Evolutionary conservation across 2,888 invertebrate species (phyloP), one percentile per base, ranked within the genome.

Genomic region (Eupelmus urozonus): DNA sequence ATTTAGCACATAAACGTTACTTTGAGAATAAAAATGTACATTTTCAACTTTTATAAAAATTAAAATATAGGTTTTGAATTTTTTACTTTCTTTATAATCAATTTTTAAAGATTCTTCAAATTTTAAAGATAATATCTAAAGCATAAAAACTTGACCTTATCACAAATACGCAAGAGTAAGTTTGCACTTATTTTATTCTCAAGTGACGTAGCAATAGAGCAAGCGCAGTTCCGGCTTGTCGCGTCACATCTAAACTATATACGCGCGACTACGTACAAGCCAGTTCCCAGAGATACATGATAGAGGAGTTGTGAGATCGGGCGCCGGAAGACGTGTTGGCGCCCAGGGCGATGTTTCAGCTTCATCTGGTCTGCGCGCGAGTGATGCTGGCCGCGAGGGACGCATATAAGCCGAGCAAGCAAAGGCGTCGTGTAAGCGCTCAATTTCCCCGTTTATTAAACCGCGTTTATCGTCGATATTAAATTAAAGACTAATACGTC

Each of bases 151-250:
- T n/a, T n/a, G n/a, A n/a, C n/a, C n/a, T n/a, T n/a, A n/a, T n/a
- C n/a, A n/a, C n/a, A n/a, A n/a, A n/a, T n/a, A n/a, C n/a, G n/a
- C n/a, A n/a, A n/a, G n/a, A 29, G 59, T 3, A 18, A 29, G 29
- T 29, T 59, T 27, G 59, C n/a, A 59, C 29, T 59, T 27, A 29
- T 59, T 59, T 59, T 59, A 59, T 34, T 59, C 29, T 27, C 59
- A 59, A 34, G 16, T 11, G 45, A 2, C 45, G 45, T n/a, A 59
- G 34, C 3, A 34, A 9, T 3, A 34, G 34, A 9, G 9, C 34
- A 9, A 34, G 34, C 34, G 34, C 34, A 34, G 34, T 3, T 5
- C 5, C 34, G 34, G 5, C 3, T 34, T 9, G 9, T 29, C 59
- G 29, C 59, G 59, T 13, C n/a, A n/a, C n/a, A n/a, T n/a, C n/a